Evolutionary conservation across 37 sponge, comb jelly and placozoan species (phyloP), one percentile per base, ranked within the genome.

Genomic region (Corticium candelabrum): DNA sequence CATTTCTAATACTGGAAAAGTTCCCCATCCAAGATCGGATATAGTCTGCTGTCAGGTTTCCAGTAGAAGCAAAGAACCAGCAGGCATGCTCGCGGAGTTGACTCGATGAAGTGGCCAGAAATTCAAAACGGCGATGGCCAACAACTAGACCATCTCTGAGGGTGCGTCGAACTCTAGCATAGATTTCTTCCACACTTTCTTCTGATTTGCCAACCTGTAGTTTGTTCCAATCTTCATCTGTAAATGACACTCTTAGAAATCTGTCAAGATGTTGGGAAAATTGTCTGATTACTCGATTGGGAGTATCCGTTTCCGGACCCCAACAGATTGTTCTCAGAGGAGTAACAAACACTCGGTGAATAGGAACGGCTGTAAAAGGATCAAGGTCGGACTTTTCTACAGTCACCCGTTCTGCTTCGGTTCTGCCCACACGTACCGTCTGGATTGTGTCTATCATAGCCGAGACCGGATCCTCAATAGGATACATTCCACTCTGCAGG

Each of bases 1-100:
- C 35, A 35, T 33, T 39, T 1, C 76, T 38, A 35, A 74, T 74
- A 5, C 75, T 43, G 37, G 56, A 38, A 50, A 82, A 82, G 37
- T 82, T 76, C 27, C 82, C 82, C 3, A 82, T 76, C 82, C 82
- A 82, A 1, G 68, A 38, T 4, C 82, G 76, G 7, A 82, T 82
- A 21, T 30, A 7, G 1, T 74, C 41, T 3, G 75, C 82, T 75
- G 67, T 79, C 56, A 43, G 56, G n/a, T n/a, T n/a, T n/a, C n/a
- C n/a, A 4, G 73, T 32, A 5, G 73, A 4, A 70, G 73, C 73
- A 29, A 70, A 70, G 35, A 70, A 70, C 73, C 73, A 70, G 73
- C 73, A 70, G 34, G n/a, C 5, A 29, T 70, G 7, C 73, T 70
- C 73, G 5, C 73, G 5, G n/a, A 70, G 32, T 15, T 70, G 73